Evolutionary conservation across 1,140 invertebrate species (phyloP).

Genomic region (Lucilia sericata): DNA sequence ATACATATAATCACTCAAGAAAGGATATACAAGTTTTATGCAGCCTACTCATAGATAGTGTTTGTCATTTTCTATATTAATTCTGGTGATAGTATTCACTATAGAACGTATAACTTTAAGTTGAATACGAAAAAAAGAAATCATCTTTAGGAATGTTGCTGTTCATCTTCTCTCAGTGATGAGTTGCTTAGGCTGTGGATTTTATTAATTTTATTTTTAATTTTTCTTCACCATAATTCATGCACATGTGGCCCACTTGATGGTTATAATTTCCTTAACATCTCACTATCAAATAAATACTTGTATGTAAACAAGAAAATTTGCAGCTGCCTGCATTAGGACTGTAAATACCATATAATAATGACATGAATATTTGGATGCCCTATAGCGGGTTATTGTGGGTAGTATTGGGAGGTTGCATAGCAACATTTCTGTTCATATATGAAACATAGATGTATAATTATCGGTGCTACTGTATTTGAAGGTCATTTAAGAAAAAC

Average conservation of each 20-base stretch:
- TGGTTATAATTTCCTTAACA: conserved; percentile 6
- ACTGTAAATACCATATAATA: too few relatives aligned
- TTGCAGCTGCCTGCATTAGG: neutral
- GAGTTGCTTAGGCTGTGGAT: neutral
- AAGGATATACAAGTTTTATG: neutral
- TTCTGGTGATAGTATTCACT: too few relatives aligned
- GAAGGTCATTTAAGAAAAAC: too few relatives aligned
- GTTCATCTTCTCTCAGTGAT: neutral
- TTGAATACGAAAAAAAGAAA: neutral
- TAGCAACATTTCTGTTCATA: too few relatives aligned
- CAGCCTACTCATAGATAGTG: neutral
- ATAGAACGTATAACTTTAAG: neutral
- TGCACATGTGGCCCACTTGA: conserved; percentile 25
- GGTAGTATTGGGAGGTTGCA: too few relatives aligned
- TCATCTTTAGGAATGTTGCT: neutral
- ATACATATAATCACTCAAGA: neutral
- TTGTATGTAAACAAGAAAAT: neutral
- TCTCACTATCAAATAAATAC: conserved; percentile 11
- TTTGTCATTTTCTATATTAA: too few relatives aligned
- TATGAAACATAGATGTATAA: too few relatives aligned
- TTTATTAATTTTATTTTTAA: neutral
- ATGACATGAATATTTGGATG: too few relatives aligned
- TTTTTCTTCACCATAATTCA: neutral
- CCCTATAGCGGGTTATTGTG: too few relatives aligned
- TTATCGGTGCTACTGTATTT: too few relatives aligned